A percentile compares a stretch with the other conserved stretches of the same genome.
These are phyloP conservation scores for Heliconius himera DNA, from an alignment of 1,140 invertebrate genomes.

Conservation along the genomic window DNA sequence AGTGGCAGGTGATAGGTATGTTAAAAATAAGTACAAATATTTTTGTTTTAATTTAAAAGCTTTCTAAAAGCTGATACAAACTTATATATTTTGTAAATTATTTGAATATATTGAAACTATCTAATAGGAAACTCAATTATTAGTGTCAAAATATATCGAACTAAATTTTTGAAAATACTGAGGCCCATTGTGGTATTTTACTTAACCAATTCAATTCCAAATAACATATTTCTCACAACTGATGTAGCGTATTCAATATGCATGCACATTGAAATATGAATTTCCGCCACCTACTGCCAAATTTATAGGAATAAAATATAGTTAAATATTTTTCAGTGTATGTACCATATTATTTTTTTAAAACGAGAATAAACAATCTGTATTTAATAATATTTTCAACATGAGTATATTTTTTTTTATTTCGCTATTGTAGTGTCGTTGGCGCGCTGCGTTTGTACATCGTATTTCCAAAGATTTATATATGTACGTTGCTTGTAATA, in stretches of 20 bases:
- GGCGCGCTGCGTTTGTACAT: too few relatives aligned
- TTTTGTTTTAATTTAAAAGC: too few relatives aligned
- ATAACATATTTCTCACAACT: background rate
- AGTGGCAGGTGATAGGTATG: background rate
- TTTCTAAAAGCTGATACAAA: too few relatives aligned
- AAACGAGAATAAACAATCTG: background rate
- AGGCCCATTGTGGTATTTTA: background rate
- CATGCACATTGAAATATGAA: background rate
- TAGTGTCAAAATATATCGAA: background rate
- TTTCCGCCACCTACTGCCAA: background rate
- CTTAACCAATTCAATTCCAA: background rate
- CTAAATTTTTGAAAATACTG: background rate
- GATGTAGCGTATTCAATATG: background rate
- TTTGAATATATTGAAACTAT: too few relatives aligned
- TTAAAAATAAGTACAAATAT: too few relatives aligned
- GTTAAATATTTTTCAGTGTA: background rate
- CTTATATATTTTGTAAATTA: too few relatives aligned
- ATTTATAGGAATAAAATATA: background rate
- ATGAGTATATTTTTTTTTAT: too few relatives aligned
- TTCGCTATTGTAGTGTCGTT: too few relatives aligned
- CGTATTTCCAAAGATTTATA: too few relatives aligned
- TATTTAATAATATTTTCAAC: too few relatives aligned
- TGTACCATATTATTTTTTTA: background rate
- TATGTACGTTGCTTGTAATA: too few relatives aligned
- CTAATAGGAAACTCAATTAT: too few relatives aligned